A percentile compares a stretch with the other conserved stretches of the same genome.
phyloP scores from a whole-genome alignment of 2,113 vertebrate genomes.

The Trinectes maculatus region DNA sequence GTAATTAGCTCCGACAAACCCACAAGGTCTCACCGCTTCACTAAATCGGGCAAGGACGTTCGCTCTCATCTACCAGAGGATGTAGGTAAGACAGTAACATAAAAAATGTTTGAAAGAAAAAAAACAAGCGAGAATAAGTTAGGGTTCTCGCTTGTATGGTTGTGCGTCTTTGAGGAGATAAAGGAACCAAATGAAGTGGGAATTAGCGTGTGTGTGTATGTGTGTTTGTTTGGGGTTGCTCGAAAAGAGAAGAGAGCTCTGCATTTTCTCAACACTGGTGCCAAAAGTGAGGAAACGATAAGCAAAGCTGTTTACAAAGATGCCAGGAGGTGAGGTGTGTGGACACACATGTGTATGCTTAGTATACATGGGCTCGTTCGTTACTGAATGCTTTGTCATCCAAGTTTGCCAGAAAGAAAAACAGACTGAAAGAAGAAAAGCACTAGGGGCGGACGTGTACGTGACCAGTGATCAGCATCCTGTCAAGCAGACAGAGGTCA shows the following conservation, averaged over 20 bases:
- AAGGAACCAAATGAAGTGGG: not conserved
- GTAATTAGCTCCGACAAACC: slow-evolving; percentile 83
- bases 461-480: not conserved
- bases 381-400: slow-evolving; percentile 33
- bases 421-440: not conserved
- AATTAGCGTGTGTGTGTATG: slow-evolving; percentile 11
- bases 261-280: slow-evolving; percentile 81
- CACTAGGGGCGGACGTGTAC: too few relatives aligned
- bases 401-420: slow-evolving; percentile 23
- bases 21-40: slow-evolving; percentile 80
- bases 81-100: slow-evolving; percentile 77
- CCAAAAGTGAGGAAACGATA: slow-evolving; percentile 76
- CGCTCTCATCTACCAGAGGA: slow-evolving; percentile 79
- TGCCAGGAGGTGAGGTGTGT: slow-evolving; percentile 65
- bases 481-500: slow-evolving; percentile 36
- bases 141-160: not conserved
- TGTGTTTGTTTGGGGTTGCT: not conserved
- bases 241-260: too few relatives aligned
- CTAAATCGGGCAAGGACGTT: slow-evolving; percentile 76
- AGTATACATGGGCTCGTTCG: slow-evolving; percentile 40
- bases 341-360: slow-evolving; percentile 23
- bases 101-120: not conserved
- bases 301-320: slow-evolving; percentile 75
- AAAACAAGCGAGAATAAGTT: not conserved
- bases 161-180: not conserved